These are phyloP conservation scores for Metellina segmentata DNA, from an alignment of 2,888 invertebrate species.

Conservation along the genomic window DNA sequence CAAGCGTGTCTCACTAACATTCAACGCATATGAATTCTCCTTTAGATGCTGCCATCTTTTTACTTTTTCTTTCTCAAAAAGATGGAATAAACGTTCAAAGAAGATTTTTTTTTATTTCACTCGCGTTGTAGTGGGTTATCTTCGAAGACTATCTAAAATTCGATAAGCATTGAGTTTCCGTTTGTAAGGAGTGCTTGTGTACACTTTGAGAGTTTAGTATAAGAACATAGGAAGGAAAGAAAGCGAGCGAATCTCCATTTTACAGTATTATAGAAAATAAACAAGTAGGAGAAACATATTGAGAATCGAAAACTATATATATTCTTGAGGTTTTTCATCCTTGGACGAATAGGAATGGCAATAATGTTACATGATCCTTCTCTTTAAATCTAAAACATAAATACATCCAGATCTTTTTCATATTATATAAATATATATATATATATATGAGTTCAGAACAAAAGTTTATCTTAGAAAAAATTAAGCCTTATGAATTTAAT, in stretches of 20 bases:
- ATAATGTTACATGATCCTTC: too few species aligned
- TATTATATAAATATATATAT: too few species aligned
- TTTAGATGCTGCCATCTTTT: constrained; percentile 1
- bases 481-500: too few species aligned
- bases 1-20: not conserved
- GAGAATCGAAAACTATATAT: not conserved
- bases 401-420: too few species aligned
- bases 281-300: not conserved
- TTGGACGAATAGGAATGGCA: too few species aligned
- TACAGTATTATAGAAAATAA: not conserved
- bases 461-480: too few species aligned
- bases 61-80: not conserved
- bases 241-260: not conserved
- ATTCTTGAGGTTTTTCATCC: not conserved
- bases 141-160: constrained; percentile 13
- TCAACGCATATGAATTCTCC: constrained; percentile 38
- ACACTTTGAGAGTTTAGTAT: not conserved
- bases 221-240: not conserved
- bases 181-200: not conserved
- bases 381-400: too few species aligned
- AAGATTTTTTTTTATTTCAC: not conserved
- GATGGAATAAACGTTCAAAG: not conserved
- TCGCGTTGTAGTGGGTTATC: not conserved
- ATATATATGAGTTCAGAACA: too few species aligned
- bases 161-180: constrained; percentile 7